These are phyloP conservation scores for Cheilosia variabilis DNA, from an alignment of 2,888 invertebrate genomes.

Conservation along the genomic window DNA sequence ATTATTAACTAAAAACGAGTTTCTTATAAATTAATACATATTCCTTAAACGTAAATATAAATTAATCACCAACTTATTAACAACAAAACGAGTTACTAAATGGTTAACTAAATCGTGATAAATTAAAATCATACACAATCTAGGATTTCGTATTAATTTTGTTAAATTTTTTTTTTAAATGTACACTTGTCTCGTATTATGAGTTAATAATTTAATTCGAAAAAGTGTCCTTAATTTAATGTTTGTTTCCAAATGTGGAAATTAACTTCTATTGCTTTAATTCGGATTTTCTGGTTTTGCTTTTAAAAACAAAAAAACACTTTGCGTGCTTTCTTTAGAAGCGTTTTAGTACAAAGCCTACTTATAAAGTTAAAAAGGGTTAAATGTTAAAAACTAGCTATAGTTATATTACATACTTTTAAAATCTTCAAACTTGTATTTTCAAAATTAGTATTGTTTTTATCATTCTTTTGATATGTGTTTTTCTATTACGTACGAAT, in stretches of 20 bases:
- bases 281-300: conserved; percentile 32
- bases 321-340: conserved; percentile 10
- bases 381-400: not conserved
- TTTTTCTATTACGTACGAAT: conserved; percentile 13
- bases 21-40: conserved; percentile 58
- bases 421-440: conserved; percentile 20
- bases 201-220: conserved; percentile 42
- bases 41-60: conserved; percentile 71
- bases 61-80: conserved; percentile 71
- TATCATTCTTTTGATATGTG: conserved; percentile 51
- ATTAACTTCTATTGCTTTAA: conserved; percentile 50
- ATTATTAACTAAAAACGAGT: conserved; percentile 62
- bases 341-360: conserved; percentile 70
- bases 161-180: conserved; percentile 7
- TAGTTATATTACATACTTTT: not conserved
- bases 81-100: conserved; percentile 56
- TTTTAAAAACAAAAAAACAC: conserved; percentile 7
- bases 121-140: conserved; percentile 6
- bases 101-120: conserved; percentile 28
- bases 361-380: conserved; percentile 33
- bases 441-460: conserved; percentile 10
- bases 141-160: not conserved
- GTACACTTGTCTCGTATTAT: not conserved
- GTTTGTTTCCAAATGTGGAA: not conserved
- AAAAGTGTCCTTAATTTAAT: conserved; percentile 23